A percentile compares a stretch with the other conserved stretches of the same genome.
phyloP scores from a whole-genome alignment of 1,140 invertebrate species.

The Chironomus tepperi region DNA sequence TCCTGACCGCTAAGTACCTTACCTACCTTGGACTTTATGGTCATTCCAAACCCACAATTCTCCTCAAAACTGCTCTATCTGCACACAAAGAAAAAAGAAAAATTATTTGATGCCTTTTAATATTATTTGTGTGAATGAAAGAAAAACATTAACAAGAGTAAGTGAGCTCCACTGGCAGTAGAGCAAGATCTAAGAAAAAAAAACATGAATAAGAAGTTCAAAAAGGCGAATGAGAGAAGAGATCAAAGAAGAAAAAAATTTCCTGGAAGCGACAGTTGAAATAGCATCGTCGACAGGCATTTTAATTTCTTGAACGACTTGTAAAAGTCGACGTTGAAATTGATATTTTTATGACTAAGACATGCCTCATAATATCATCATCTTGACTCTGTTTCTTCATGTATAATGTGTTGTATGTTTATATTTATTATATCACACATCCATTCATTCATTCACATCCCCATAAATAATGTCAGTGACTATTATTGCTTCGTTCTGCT shows the following conservation, averaged over 20 bases:
- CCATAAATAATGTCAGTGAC: slow-evolving; percentile 20
- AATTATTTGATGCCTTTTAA: no score
- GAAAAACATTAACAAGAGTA: no score
- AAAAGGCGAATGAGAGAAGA: neutral
- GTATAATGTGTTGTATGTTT: neutral
- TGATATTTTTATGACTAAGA: neutral
- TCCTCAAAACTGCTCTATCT: no score
- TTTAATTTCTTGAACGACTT: no score
- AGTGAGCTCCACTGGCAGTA: no score
- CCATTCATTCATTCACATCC: neutral
- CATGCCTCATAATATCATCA: slow-evolving; percentile 22
- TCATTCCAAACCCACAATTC: no score
- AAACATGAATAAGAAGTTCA: neutral
- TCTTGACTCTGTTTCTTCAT: neutral
- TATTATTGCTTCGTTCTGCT: no score
- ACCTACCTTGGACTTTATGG: no score
- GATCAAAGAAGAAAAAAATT: slow-evolving; percentile 16
- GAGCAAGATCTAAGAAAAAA: neutral
- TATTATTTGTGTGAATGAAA: no score
- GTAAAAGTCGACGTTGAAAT: neutral
- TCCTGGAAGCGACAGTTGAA: slow-evolving; percentile 21
- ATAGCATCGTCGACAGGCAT: neutral
- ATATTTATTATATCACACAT: slow-evolving; percentile 18
- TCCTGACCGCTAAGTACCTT: no score
- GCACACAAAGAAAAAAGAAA: no score